phyloP scores from a whole-genome alignment of 2,113 vertebrate genomes.

The Nothobranchius furzeri region DNA sequence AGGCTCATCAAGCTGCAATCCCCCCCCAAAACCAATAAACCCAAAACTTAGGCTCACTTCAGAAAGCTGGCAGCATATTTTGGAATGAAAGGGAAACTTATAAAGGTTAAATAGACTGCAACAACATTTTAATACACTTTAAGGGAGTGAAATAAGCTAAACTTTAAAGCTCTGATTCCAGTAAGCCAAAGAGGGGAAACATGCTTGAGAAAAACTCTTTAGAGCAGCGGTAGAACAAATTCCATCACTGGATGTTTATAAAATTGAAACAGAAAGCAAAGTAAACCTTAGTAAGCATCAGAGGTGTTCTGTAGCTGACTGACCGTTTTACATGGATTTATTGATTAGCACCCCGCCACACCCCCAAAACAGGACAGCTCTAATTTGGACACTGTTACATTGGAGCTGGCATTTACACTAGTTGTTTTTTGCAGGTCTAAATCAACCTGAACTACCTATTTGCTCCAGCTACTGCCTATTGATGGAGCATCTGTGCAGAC shows the following conservation, averaged over 20 bases:
- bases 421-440: slow-evolving; percentile 23
- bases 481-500: slow-evolving; percentile 70
- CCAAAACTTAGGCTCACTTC: slow-evolving; percentile 17
- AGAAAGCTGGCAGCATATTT: not conserved
- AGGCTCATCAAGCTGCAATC: slow-evolving; percentile 67
- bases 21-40: slow-evolving; percentile 54
- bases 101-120: slow-evolving; percentile 30
- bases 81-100: slow-evolving; percentile 11
- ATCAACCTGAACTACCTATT: slow-evolving; percentile 40
- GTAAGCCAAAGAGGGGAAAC: slow-evolving; percentile 7
- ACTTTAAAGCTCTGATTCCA: slow-evolving; percentile 17
- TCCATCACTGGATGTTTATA: not conserved
- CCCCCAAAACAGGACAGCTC: slow-evolving; percentile 4
- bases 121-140: slow-evolving; percentile 23
- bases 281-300: slow-evolving; percentile 6
- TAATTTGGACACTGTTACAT: slow-evolving; percentile 14
- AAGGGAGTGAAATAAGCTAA: not conserved
- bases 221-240: not conserved
- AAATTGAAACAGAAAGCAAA: slow-evolving; percentile 16
- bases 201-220: not conserved
- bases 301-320: slow-evolving; percentile 1
- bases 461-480: slow-evolving; percentile 55
- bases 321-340: slow-evolving; percentile 22
- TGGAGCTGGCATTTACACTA: slow-evolving; percentile 33
- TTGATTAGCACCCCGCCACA: slow-evolving; percentile 11